Base-by-base conservation (phyloP, 2,113 vertebrate genomes). In the Coptodon rendalli region DNA sequence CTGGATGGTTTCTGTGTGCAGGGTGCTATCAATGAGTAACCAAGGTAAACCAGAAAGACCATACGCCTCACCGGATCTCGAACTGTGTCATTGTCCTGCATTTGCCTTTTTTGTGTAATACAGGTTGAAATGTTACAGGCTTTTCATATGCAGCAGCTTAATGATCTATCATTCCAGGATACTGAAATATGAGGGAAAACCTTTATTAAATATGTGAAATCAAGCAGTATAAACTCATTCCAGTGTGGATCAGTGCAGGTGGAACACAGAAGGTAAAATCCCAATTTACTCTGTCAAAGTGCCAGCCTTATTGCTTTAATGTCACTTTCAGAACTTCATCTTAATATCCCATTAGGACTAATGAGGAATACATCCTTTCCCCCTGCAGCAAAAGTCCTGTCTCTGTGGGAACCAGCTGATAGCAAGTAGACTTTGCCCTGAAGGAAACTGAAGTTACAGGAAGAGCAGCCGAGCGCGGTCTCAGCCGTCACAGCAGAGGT, bases 351-450 rank as follows among this genome's bases (percentile, higher is more conserved):
- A 73, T 86, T 87, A 87, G 85, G 88, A 87, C 85, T 93, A 90
- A 95, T 94, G 93, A 90, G 73, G 91, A 84, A 83, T 85, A 66
- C 90, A 90, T 87, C 86, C 45, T 84, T 68, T 81, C 43, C 84
- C 63, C 87, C 84, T 4, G 29, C 40, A 94, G 89, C 87, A 79
- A 89, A 94, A 93, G 93, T 94, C 88, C 92, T 40, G 89, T 92
- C 86, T 89, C 92, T 87, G 87, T 93, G 90, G 87, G 87, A 90
- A 94, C 82, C 27, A 5, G 34, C 89, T 91, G 94, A 95, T 94
- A 94, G 90, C 87, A 93, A 87, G 84, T 94, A 91, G 94, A 95
- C 94, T 95, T 95, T 95, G 95, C 90, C 93, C 94, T 68, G 38
- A 34, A 88, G 85, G 82, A 68, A 85, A 90, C 29, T 27, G 36